A percentile compares a stretch with the other conserved stretches of the same genome.
Conservation (phyloP, 2,888 invertebrate species). For the Brassicogethes aeneus region DNA sequence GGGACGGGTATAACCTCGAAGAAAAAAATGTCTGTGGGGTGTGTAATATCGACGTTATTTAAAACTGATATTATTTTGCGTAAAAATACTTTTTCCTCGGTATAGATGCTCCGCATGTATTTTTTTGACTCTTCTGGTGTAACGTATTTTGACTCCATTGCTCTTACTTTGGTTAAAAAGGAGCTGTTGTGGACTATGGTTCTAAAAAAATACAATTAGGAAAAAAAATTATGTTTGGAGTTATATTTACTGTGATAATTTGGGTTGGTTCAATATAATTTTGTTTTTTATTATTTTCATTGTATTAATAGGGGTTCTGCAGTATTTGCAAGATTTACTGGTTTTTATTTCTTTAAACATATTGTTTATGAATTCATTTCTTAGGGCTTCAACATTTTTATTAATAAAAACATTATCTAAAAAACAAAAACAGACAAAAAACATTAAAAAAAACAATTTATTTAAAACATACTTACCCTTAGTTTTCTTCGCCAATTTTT, state of each 20-base stretch:
- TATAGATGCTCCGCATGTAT: conserved; percentile 53
- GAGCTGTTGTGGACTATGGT: too few species aligned
- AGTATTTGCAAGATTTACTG: conserved; percentile 47
- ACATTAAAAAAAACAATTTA: too few species aligned
- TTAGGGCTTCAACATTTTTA: conserved; percentile 31
- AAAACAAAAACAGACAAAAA: too few species aligned
- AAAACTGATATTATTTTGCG: conserved; percentile 63
- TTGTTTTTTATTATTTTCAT: conserved; percentile 52
- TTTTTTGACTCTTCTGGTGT: conserved; percentile 32
- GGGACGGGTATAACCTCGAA: conserved; percentile 76
- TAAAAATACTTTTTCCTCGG: conserved; percentile 61
- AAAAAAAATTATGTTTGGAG: too few species aligned
- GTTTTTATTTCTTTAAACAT: conserved; percentile 33
- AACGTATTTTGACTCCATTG: conserved; percentile 28
- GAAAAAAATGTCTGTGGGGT: conserved; percentile 80
- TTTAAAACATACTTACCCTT: conserved; percentile 14
- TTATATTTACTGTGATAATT: neutral
- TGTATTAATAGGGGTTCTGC: conserved; percentile 44
- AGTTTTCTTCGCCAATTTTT: conserved; percentile 15
- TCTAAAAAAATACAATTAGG: too few species aligned
- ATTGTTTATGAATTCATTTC: conserved; percentile 25
- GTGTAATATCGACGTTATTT: conserved; percentile 39
- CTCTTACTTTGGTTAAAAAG: conserved; percentile 10
- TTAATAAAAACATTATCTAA: conserved; percentile 11
- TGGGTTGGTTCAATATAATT: conserved; percentile 42